Evolutionary conservation across 2,113 vertebrate genomes (phyloP), one percentile per base, ranked within the genome.

Genomic region (Euleptes europaea): DNA sequence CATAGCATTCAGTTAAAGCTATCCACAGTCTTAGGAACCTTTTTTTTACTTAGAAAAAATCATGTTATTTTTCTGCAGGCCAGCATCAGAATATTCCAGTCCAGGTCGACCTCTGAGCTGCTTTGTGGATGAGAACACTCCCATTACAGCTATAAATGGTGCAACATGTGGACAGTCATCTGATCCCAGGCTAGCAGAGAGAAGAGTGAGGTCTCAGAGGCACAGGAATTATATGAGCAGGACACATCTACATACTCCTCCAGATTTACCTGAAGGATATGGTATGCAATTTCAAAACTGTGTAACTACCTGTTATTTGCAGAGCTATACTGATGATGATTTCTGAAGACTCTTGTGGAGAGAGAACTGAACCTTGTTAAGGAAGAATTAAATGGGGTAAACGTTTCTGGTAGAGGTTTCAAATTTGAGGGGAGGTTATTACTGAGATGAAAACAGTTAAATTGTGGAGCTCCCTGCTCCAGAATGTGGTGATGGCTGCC

Each of bases 181-280:
- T 0, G 98, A 98, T 74, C 97, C 97, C 49, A 96, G 97, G 51
- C 88, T 97, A 86, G 97, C 97, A 3, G 98, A 98, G 93, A 96
- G 98, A 84, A 97, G 98, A 84, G 98, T 98, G 74, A 96, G 98
- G 84, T 99, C 98, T 1, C 98, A 99, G 88, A 94, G 98, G 72
- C 98, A 99, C 92, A 96, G 98, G 72, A 99, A 99, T 96, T 99
- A 99, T 95, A 99, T 99, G 98, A 99, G 98, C 95, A 97, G 98
- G 84, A 99, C 98, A 14, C 98, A 99, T 92, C 96, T 99, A 88
- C 98, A 99, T 87, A 98, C 97, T 19, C 98, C 98, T 23, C 98
- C 98, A 0, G 98, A 99, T 90, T 94, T 99, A 35, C 98, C 98
- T 0, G 98, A 99, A 91, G 98, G 98, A 91, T 99, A 99, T 38